These are phyloP conservation scores for Buceros bicornis DNA, from an alignment of 2,797 vertebrate genomes.

Conservation along the genomic window DNA sequence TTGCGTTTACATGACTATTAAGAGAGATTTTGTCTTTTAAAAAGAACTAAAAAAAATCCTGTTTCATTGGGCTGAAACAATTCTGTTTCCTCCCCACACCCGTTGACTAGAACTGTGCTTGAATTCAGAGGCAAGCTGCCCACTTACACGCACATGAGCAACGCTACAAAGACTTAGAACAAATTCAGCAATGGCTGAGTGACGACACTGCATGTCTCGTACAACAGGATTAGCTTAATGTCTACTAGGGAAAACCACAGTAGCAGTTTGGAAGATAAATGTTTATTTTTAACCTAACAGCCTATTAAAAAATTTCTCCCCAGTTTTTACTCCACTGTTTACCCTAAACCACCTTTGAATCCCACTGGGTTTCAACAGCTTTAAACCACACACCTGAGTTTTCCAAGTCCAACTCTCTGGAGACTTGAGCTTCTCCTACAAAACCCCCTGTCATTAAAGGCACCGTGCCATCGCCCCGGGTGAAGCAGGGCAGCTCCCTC, in stretches of 20 bases:
- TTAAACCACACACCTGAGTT: not conserved
- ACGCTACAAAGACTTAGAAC: not conserved
- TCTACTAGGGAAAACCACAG: not conserved
- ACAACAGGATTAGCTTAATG: too few species aligned
- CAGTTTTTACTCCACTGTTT: not conserved
- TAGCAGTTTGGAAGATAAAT: rapidly evolving
- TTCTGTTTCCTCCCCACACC: not conserved
- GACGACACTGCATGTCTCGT: rapidly evolving
- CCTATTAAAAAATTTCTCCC: not conserved
- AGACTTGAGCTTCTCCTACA: rapidly evolving
- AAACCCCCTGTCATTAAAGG: rapidly evolving
- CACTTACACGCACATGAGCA: rapidly evolving
- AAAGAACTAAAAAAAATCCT: not conserved
- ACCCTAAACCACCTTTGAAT: not conserved
- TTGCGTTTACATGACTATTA: not conserved
- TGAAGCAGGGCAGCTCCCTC: not conserved
- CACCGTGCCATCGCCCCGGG: rapidly evolving
- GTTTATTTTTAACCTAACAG: not conserved
- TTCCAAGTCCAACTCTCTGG: not conserved
- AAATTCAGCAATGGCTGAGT: not conserved
- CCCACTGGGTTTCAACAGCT: not conserved
- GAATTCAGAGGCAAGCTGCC: too few species aligned
- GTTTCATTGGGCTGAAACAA: not conserved
- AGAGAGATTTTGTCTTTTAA: not conserved
- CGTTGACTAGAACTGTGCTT: not conserved